Conservation (phyloP, 2,888 invertebrate genomes). For the Drosophila kuntzei region DNA sequence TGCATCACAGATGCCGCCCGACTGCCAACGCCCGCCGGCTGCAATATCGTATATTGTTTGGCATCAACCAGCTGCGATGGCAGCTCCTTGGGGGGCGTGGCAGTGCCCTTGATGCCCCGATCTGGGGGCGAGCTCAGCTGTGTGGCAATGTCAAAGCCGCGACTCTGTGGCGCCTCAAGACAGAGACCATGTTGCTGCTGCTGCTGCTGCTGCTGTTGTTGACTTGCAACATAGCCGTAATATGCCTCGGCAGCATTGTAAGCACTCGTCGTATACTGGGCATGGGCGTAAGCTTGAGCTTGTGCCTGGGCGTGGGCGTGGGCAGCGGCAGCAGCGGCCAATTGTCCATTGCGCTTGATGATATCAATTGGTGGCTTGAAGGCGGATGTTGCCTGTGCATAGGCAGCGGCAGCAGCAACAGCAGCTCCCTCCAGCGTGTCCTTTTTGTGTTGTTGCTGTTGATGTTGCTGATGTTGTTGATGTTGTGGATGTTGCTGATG, state of each 20-base stretch:
- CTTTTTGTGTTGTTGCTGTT: conserved; percentile 25
- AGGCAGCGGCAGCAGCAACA: conserved; percentile 88
- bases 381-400: conserved; percentile 91
- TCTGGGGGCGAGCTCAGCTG: conserved; percentile 53
- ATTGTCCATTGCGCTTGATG: conserved; percentile 86
- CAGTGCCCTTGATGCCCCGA: conserved; percentile 13
- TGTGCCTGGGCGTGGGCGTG: conserved; percentile 59
- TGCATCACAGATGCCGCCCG: conserved; percentile 93
- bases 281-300: conserved; percentile 51
- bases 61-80: conserved; percentile 83
- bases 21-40: conserved; percentile 93
- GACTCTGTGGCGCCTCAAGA: conserved; percentile 14
- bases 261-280: conserved; percentile 63
- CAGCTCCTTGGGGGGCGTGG: conserved; percentile 37
- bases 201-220: conserved; percentile 48
- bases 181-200: conserved; percentile 40
- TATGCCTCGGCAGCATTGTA: conserved; percentile 78
- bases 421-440: conserved; percentile 20
- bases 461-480: conserved; percentile 33
- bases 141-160: conserved; percentile 52
- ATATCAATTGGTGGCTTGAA: conserved; percentile 91
- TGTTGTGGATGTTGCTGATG: conserved; percentile 33
- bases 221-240: conserved; percentile 77
- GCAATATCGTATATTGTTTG: conserved; percentile 94
- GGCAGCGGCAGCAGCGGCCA: conserved; percentile 71